Conservation (phyloP, 1,140 invertebrate genomes). For the Callitettix versicolor region DNA sequence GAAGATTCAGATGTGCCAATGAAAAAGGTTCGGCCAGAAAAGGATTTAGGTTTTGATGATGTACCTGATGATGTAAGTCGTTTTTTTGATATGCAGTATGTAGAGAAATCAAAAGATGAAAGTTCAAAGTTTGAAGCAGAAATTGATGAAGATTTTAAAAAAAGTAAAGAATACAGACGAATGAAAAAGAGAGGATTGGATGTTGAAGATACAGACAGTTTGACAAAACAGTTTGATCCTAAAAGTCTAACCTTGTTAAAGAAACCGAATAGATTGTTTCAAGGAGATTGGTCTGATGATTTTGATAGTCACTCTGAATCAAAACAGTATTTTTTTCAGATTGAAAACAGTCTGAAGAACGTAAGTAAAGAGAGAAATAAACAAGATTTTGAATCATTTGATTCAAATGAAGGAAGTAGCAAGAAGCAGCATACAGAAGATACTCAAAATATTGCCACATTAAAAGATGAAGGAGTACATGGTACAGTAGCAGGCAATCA, state of each 20-base stretch:
- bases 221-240: too few species aligned
- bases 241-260: not conserved
- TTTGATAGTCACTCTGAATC: too few species aligned
- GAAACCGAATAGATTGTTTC: too few species aligned
- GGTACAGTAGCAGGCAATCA: not conserved
- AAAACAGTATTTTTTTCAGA: too few species aligned
- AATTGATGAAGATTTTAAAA: not conserved
- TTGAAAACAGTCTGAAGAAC: slow-evolving; percentile 1
- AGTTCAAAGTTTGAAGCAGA: not conserved
- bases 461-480: not conserved
- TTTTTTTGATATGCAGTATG: too few species aligned
- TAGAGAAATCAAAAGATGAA: not conserved
- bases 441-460: not conserved
- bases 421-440: not conserved
- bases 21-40: too few species aligned
- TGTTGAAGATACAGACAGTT: slow-evolving; percentile 1
- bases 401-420: not conserved
- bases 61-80: too few species aligned
- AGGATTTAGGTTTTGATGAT: too few species aligned
- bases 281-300: too few species aligned
- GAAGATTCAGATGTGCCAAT: too few species aligned
- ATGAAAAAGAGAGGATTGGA: not conserved
- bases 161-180: not conserved
- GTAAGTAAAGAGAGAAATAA: not conserved
- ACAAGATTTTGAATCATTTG: not conserved